Conservation (phyloP, 2,797 vertebrate genomes). For the Bufotes viridis region DNA sequence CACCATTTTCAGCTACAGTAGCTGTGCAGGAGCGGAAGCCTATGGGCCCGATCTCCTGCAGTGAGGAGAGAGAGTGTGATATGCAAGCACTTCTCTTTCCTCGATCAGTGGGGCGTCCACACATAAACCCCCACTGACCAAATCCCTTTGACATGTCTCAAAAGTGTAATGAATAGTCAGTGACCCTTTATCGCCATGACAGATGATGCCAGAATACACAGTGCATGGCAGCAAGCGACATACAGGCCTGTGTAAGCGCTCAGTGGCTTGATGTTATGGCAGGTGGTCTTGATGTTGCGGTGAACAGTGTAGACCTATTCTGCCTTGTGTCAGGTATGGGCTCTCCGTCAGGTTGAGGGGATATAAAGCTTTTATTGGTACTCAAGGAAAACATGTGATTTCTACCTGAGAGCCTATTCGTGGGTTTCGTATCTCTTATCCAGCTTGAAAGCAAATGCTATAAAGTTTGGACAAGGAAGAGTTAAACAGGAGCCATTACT, state of each 20-base stretch:
- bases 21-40: too few species aligned
- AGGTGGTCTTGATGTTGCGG: background rate
- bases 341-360: background rate
- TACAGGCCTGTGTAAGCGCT: background rate
- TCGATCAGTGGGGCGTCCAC: too few species aligned
- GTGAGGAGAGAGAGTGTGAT: too few species aligned
- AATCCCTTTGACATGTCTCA: too few species aligned
- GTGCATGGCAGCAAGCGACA: background rate
- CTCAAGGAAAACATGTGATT: background rate
- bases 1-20: too few species aligned
- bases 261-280: background rate
- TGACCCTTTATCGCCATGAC: too few species aligned
- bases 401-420: background rate
- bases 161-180: too few species aligned
- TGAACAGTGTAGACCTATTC: background rate
- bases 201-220: background rate
- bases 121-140: too few species aligned
- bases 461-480: conserved; percentile 30
- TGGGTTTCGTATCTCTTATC: background rate
- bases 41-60: too few species aligned
- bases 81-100: too few species aligned
- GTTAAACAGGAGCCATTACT: conserved; percentile 55
- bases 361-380: background rate
- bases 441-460: conserved; percentile 1
- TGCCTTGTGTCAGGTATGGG: background rate